Evolutionary conservation across 2,888 invertebrate species (phyloP).

Genomic region (Drosophila flavopinicola): DNA sequence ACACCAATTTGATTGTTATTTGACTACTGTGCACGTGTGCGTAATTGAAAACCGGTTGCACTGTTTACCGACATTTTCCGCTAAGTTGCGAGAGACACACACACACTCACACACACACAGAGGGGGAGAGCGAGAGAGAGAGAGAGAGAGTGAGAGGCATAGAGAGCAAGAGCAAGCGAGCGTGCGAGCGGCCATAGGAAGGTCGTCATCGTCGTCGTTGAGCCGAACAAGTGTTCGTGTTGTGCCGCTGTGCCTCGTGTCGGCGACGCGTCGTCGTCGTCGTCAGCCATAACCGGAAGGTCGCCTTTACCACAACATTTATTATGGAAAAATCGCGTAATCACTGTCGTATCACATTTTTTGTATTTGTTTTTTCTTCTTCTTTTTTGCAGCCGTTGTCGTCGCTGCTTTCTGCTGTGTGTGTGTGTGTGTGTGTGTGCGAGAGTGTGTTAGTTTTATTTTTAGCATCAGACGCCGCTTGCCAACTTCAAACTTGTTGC

Average conservation of each 20-base stretch:
- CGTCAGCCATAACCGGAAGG: constrained; percentile 77
- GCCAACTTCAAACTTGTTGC: constrained; percentile 76
- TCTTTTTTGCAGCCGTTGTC: constrained; percentile 41
- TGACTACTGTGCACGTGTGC: constrained; percentile 43
- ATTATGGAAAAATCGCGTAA: constrained; percentile 81
- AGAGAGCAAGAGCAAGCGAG: constrained; percentile 19
- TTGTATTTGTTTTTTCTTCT: constrained; percentile 22
- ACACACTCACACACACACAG: constrained; percentile 9
- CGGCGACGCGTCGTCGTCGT: constrained; percentile 26
- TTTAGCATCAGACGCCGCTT: constrained; percentile 65
- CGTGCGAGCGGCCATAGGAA: constrained; percentile 57
- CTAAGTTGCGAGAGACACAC: constrained; percentile 50
- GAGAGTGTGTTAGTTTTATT: constrained; percentile 56
- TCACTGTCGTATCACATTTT: constrained; percentile 77
- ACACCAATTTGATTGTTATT: not conserved
- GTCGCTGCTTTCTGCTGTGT: constrained; percentile 15
- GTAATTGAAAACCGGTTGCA: constrained; percentile 76
- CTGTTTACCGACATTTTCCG: constrained; percentile 80
- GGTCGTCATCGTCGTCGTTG: constrained; percentile 68
- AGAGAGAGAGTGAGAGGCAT: not conserved
- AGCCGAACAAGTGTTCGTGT: constrained; percentile 67
- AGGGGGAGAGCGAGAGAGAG: constrained; percentile 3
- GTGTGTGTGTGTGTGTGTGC: constrained; percentile 15
- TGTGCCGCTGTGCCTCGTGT: constrained; percentile 37
- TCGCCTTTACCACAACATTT: constrained; percentile 82